Percentiles rank a stretch among this genome's conserved stretches.
Evolutionary conservation across 1,140 invertebrate genomes (phyloP).

Genomic region (Semibalanus balanoides): DNA sequence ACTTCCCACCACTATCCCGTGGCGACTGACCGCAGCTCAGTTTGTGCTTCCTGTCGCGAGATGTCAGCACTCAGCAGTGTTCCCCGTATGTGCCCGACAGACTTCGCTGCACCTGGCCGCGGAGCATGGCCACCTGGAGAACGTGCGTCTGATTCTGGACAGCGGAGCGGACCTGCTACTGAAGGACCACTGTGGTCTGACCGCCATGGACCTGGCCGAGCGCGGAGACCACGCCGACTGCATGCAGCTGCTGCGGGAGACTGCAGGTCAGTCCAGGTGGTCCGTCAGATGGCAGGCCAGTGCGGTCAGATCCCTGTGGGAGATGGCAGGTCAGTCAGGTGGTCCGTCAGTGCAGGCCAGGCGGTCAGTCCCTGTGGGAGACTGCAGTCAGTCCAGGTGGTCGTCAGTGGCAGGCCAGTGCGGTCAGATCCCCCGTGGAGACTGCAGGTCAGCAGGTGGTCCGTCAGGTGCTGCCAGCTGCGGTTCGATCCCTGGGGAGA

Average conservation of each 20-base stretch:
- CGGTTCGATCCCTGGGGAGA: too few relatives aligned
- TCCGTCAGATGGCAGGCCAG: not conserved
- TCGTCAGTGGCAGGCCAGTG: too few relatives aligned
- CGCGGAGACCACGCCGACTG: conserved; percentile 50
- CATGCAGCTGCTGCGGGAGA: conserved; percentile 47
- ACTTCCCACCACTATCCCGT: too few relatives aligned
- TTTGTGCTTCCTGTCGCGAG: conserved; percentile 7
- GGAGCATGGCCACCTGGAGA: conserved; percentile 58
- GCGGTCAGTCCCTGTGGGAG: too few relatives aligned
- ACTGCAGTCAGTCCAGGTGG: too few relatives aligned
- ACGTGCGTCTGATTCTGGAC: conserved; percentile 49
- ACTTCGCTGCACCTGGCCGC: conserved; percentile 66
- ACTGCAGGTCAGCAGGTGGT: too few relatives aligned
- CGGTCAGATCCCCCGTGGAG: too few relatives aligned
- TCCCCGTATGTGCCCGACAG: conserved; percentile 38
- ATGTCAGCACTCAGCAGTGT: not conserved
- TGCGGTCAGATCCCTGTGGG: not conserved
- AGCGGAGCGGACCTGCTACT: conserved; percentile 49
- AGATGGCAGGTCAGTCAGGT: not conserved
- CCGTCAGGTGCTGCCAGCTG: too few relatives aligned
- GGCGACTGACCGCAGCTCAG: conserved; percentile 3
- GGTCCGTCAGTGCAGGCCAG: too few relatives aligned
- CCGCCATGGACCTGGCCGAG: conserved; percentile 57
- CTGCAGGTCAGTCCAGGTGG: conserved; percentile 40
- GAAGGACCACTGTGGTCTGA: conserved; percentile 49